Evolutionary conservation across 2,888 invertebrate species (phyloP), one percentile per base, ranked within the genome.

Genomic region (Lepidochrysops patricia): DNA sequence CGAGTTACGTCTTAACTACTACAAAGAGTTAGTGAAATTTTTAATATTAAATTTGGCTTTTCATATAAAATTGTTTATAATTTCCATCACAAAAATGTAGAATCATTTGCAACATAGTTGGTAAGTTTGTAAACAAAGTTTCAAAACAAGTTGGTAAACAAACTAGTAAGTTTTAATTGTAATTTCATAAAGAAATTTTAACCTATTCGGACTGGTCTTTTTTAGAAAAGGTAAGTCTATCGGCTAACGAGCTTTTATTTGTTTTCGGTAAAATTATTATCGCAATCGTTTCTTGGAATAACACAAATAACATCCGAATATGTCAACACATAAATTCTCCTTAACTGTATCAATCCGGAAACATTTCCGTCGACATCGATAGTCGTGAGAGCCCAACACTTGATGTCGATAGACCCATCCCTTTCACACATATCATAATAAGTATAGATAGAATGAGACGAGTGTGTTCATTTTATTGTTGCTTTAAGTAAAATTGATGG

Each of bases 331-430:
- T 61, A 59, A 68, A 65, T 64, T 68, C 67, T 65, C 29, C 61
- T 65, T 69, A 67, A 71, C 74, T 80, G 73, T 68, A 72, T 73
- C 70, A 82, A 77, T 75, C 73, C 70, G 76, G 82, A 80, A 76
- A 74, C 74, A 71, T 76, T 80, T 86, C 87, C 87, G 85, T 72
- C 74, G 80, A 64, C 71, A 72, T 75, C 80, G 81, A 84, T 82
- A 79, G 75, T 73, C 82, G 84, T 84, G 86, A 75, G 85, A 84
- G 70, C 68, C 62, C 68, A 70, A 65, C 65, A 62, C 64, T 72
- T 74, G 25, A 35, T 13, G 7, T 52, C 32, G 27, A 37, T 52
- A 25, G 12, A 23, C 4, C 35, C 4, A 1, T 59, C 58, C 7
- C 52, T 59, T 52, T 59, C 26, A 13, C 58, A 52, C 35, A 1